These are phyloP conservation scores for Coenobita brevimanus DNA, from an alignment of 1,140 invertebrate genomes.

Conservation along the genomic window DNA sequence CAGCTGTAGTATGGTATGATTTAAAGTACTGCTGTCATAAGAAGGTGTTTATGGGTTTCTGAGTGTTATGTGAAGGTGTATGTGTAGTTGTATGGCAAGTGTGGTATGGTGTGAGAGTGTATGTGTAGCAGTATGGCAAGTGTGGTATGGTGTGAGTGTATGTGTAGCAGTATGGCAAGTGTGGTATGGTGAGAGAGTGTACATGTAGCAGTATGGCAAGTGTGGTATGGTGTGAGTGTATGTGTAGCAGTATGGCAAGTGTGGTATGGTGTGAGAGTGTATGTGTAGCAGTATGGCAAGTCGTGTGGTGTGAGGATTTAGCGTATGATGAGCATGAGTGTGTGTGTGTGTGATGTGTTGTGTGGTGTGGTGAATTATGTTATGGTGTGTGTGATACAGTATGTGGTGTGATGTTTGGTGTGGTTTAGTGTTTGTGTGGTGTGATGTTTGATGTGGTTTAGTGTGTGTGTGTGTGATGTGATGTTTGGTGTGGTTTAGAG, in stretches of 20 bases:
- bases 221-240: not conserved
- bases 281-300: not conserved
- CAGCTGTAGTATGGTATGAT: too few species aligned
- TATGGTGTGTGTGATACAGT: too few species aligned
- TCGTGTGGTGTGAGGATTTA: not conserved
- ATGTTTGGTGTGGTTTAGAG: too few species aligned
- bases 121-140: not conserved
- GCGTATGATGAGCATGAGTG: not conserved
- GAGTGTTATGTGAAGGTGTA: not conserved
- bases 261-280: not conserved
- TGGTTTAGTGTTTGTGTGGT: too few species aligned
- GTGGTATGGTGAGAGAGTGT: not conserved
- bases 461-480: too few species aligned
- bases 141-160: not conserved
- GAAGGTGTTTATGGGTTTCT: too few species aligned
- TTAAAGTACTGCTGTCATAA: too few species aligned
- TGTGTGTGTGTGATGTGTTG: not conserved
- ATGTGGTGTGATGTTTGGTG: too few species aligned
- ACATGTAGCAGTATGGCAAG: not conserved
- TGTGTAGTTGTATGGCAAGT: not conserved
- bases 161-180: not conserved
- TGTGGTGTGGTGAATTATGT: too few species aligned
- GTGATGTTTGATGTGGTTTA: too few species aligned
- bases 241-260: not conserved
- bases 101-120: not conserved